These are phyloP conservation scores for Cinclus cinclus DNA, from an alignment of 2,113 vertebrate genomes.

Conservation along the genomic window DNA sequence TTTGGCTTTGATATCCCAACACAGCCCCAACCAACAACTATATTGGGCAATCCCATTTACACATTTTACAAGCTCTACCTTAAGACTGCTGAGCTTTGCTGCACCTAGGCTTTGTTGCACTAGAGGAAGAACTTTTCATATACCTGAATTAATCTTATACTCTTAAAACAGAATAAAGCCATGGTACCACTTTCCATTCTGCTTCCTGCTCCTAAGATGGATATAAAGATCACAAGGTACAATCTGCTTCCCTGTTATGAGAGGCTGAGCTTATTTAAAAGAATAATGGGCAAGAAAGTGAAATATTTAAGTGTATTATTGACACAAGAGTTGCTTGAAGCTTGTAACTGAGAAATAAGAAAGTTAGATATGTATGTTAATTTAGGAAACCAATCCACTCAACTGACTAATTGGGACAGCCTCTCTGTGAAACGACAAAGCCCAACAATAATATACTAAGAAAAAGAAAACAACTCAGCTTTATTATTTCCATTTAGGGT, in stretches of 20 bases:
- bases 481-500: neutral
- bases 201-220: neutral
- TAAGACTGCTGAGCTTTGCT: neutral
- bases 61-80: neutral
- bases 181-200: neutral
- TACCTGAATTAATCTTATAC: neutral
- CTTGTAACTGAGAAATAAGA: neutral
- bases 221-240: neutral
- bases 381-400: neutral
- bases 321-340: neutral
- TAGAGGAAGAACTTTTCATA: neutral
- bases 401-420: neutral
- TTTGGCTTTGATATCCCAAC: neutral
- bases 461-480: neutral
- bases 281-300: neutral
- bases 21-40: neutral
- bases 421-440: neutral
- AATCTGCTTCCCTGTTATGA: neutral
- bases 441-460: neutral
- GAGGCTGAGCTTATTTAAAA: neutral
- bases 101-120: neutral
- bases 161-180: neutral
- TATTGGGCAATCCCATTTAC: fast-evolving
- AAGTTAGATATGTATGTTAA: neutral
- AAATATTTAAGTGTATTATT: neutral